Conservation (phyloP, 2,113 vertebrate genomes). For the Saguinus imperator region DNA sequence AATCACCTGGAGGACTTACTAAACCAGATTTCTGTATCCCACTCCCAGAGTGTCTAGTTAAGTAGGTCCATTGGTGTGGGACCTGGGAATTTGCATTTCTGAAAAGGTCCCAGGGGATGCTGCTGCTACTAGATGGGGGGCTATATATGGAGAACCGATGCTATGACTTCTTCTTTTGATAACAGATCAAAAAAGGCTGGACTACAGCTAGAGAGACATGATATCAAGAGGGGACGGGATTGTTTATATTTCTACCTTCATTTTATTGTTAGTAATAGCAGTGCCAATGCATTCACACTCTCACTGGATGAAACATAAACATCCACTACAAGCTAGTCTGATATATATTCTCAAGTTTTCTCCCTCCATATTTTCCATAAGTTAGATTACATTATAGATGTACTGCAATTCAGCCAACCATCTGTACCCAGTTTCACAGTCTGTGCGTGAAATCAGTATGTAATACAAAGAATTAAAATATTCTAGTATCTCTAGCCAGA, state of each 20-base stretch:
- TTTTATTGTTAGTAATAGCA: background rate
- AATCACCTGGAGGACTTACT: background rate
- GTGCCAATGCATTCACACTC: background rate
- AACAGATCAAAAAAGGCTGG: background rate
- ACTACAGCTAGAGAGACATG: background rate
- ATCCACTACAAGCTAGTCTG: background rate
- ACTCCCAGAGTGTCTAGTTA: background rate
- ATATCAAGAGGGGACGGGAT: background rate
- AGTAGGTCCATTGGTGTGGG: background rate
- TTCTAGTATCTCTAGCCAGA: background rate
- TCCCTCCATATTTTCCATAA: conserved; percentile 37
- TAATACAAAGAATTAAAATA: conserved; percentile 68
- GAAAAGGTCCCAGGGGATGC: background rate
- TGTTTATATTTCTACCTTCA: conserved; percentile 1
- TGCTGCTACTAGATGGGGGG: background rate
- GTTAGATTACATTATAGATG: conserved; percentile 38
- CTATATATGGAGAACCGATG: background rate
- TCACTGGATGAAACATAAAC: conserved; percentile 6
- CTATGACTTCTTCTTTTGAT: background rate
- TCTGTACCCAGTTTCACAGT: conserved; percentile 64
- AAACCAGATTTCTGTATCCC: background rate
- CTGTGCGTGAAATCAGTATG: conserved; percentile 59
- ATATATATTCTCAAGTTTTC: conserved; percentile 27
- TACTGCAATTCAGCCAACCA: conserved; percentile 46
- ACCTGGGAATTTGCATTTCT: background rate